Evolutionary conservation across 2,113 vertebrate species (phyloP).

Genomic region (Tricholaema leucomelas): DNA sequence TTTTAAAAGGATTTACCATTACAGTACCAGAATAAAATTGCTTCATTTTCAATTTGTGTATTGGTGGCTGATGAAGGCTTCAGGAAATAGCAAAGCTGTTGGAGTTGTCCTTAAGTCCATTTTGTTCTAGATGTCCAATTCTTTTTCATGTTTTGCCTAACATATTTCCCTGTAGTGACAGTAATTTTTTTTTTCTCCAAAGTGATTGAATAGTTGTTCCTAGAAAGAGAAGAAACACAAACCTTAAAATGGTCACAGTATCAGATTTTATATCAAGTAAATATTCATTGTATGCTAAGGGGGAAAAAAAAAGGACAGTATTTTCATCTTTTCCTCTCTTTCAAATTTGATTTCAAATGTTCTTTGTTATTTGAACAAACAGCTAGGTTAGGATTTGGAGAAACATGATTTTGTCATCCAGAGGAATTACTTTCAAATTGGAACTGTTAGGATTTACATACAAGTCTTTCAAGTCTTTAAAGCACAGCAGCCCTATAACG

Average conservation of each 20-base stretch:
- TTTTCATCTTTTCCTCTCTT: neutral
- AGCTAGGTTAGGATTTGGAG: neutral
- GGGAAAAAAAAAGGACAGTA: neutral
- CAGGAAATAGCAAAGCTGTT: neutral
- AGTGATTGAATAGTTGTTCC: neutral
- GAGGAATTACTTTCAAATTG: neutral
- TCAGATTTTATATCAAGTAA: neutral
- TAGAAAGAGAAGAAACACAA: neutral
- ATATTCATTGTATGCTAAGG: neutral
- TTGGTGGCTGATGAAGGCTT: neutral
- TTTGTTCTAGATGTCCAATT: neutral
- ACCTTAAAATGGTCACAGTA: neutral
- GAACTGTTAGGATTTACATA: neutral
- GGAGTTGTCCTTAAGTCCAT: neutral
- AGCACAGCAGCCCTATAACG: neutral
- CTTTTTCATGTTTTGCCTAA: neutral
- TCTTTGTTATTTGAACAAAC: neutral
- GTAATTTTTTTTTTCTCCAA: neutral
- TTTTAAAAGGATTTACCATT: neutral
- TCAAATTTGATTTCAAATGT: neutral
- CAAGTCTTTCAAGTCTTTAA: neutral
- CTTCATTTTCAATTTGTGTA: neutral
- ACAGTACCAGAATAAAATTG: neutral
- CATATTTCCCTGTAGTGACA: neutral
- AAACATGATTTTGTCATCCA: neutral